A percentile compares a stretch with the other conserved stretches of the same genome.
Evolutionary conservation across 2,113 vertebrate genomes (phyloP).

Genomic region (Vidua chalybeata): DNA sequence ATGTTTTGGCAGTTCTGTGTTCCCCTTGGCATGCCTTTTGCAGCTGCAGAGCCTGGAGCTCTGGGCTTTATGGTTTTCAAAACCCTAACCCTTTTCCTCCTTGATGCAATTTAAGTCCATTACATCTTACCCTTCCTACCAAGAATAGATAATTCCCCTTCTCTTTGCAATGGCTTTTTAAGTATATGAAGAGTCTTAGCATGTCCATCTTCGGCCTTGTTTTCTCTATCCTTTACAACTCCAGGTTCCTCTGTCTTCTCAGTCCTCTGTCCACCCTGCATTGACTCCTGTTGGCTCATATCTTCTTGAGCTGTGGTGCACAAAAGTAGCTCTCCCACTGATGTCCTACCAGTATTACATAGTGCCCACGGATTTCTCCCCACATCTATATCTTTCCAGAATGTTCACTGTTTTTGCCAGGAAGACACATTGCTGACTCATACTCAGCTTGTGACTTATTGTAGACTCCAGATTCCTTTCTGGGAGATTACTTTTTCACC

Average conservation of each 20-base stretch:
- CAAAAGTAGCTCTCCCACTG: background rate
- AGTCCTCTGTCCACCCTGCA: background rate
- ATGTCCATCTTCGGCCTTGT: background rate
- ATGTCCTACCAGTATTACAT: background rate
- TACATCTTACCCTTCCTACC: slow-evolving; percentile 2
- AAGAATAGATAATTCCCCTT: background rate
- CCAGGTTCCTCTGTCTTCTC: background rate
- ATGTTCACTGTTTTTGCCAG: background rate
- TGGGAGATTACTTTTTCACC: background rate
- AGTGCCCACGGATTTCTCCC: background rate
- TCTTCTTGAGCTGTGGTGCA: background rate
- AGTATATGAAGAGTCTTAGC: background rate
- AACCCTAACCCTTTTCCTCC: background rate
- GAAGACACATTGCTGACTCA: background rate
- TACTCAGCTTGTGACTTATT: background rate
- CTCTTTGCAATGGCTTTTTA: background rate
- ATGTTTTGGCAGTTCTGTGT: background rate
- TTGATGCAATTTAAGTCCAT: slow-evolving; percentile 41
- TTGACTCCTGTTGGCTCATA: background rate
- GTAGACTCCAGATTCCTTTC: background rate
- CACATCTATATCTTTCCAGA: background rate
- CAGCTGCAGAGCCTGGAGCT: background rate
- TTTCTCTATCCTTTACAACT: background rate
- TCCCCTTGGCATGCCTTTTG: background rate
- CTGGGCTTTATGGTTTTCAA: background rate